Percentiles rank a stretch among this genome's conserved stretches.
These are phyloP conservation scores for Stenodera caucasica DNA, from an alignment of 2,888 invertebrate genomes.

Conservation along the genomic window DNA sequence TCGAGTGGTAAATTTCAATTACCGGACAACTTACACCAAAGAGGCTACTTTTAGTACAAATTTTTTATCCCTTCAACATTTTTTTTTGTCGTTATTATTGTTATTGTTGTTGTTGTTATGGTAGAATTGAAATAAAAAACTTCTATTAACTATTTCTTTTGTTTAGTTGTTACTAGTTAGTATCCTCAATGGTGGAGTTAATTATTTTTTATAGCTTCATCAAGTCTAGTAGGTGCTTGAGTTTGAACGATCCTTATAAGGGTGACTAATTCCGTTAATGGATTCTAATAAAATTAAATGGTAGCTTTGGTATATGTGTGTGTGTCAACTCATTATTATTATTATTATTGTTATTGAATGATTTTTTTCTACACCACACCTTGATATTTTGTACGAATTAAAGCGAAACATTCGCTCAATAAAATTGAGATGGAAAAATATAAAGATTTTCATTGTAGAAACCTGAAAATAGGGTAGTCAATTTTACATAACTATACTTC, in stretches of 20 bases:
- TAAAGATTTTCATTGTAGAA: no score
- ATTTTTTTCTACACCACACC: neutral
- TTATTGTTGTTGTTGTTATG: no score
- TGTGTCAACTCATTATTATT: no score
- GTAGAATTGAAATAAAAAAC: no score
- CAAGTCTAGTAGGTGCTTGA: conserved; percentile 13
- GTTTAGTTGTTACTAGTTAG: neutral
- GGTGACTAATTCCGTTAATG: conserved; percentile 35
- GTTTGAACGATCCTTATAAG: conserved; percentile 16
- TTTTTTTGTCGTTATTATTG: no score
- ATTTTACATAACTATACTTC: conserved; percentile 10
- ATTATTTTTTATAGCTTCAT: conserved; percentile 29
- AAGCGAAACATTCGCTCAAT: no score
- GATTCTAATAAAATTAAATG: conserved; percentile 34
- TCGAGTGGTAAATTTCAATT: conserved; percentile 1
- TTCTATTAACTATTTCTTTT: no score
- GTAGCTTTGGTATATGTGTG: conserved; percentile 18
- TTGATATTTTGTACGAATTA: neutral
- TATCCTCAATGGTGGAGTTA: conserved; percentile 8
- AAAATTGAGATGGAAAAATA: no score
- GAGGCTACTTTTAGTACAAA: neutral
- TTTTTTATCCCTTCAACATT: no score
- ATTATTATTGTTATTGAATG: neutral
- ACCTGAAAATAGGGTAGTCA: no score
- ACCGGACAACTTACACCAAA: neutral